Evolutionary conservation across 1,140 invertebrate genomes (phyloP).

Genomic region (Drosophila jambulina): DNA sequence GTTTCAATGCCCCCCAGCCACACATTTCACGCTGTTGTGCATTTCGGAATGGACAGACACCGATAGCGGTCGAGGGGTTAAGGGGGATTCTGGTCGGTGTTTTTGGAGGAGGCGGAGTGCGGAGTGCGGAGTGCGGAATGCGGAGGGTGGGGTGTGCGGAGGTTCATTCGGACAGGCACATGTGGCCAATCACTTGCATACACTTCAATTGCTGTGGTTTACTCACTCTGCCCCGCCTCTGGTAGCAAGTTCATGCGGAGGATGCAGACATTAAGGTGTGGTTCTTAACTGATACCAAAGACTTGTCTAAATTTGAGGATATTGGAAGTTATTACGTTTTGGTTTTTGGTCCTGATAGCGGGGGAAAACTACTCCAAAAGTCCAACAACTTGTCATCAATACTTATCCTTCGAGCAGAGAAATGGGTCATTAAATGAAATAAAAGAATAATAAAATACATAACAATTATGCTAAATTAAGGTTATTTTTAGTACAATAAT

Average conservation of each 20-base stretch:
- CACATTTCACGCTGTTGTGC: conserved; percentile 80
- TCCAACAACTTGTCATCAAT: too few relatives aligned
- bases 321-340: too few relatives aligned
- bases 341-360: too few relatives aligned
- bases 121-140: conserved; percentile 11
- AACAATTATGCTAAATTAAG: too few relatives aligned
- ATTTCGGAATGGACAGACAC: conserved; percentile 70
- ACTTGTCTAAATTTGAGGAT: too few relatives aligned
- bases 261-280: not conserved
- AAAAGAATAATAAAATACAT: too few relatives aligned
- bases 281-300: not conserved
- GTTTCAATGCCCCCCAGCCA: conserved; percentile 79
- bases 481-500: too few relatives aligned
- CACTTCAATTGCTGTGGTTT: conserved; percentile 73
- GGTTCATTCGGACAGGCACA: conserved; percentile 70
- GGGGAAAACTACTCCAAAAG: too few relatives aligned
- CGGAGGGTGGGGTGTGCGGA: conserved; percentile 11
- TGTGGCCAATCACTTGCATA: conserved; percentile 81
- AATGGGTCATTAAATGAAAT: too few relatives aligned
- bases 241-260: not conserved
- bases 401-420: too few relatives aligned
- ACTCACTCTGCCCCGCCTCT: conserved; percentile 3
- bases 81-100: not conserved
- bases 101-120: not conserved
- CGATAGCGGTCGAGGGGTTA: conserved; percentile 36